Evolutionary conservation across 1,140 invertebrate genomes (phyloP), one percentile per base, ranked within the genome.

Genomic region (Pogonus chalceus): DNA sequence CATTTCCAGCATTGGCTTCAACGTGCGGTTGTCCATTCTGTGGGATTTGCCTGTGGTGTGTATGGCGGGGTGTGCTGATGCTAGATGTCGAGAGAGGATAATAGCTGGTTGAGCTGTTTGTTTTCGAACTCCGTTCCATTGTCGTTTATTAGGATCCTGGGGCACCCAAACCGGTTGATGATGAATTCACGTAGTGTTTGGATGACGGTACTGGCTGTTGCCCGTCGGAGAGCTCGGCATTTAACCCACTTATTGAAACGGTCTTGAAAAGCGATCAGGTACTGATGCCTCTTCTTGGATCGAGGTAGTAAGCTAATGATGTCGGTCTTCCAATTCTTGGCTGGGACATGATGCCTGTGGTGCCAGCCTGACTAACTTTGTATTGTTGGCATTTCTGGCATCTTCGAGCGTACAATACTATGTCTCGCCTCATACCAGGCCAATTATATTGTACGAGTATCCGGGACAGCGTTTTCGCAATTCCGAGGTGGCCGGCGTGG

Each of bases 221-320:
- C 65, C n/a, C 49, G 22, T 7, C 55, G 14, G 0, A 69, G 21
- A 2, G 63, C 46, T 2, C 18, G 21, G 16, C 59, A 56, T 46
- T 61, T 16, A 4, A 43, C 37, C 37, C 37, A 71, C 46, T 68
- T 68, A 0, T 65, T 65, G 49, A 72, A 68, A 22, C 65, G 57
- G 52, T 70, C 70, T 0, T 61, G 65, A 1, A 70, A 52, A 0
- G 73, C 70, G 3, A 73, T 51, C 1, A 73, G 31, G 60, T 62
- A 66, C 35, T 35, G 20, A 47, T 70, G 63, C 57, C 69, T 65
- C 31, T 60, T 61, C 2, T 47, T 48, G 2, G 62, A 68, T 0
- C 57, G 23, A 0, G 73, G 70, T 21, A 73, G 62, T 1, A 69
- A 69, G 16, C 71, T 70, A 52, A 75, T 62, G 0, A 74, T 37